Evolutionary conservation across 2,113 vertebrate genomes (phyloP).

Genomic region (Thomomys bottae): DNA sequence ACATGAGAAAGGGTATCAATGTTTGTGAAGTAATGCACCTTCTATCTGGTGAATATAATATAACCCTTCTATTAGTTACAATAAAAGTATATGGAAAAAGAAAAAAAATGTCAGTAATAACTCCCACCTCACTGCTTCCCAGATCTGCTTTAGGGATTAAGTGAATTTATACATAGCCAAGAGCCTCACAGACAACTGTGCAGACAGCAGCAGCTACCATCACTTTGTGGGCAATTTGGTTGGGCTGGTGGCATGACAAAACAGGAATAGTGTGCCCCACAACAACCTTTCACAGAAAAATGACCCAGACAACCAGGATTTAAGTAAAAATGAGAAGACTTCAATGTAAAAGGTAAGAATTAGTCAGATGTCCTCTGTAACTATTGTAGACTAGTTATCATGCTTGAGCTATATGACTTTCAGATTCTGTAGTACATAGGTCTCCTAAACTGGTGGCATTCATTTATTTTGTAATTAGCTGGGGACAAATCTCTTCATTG

Average conservation of each 20-base stretch:
- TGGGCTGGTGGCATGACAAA: not conserved
- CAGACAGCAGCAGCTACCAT: not conserved
- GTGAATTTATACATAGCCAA: not conserved
- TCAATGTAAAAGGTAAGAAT: not conserved
- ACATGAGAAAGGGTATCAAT: no score
- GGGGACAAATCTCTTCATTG: no score
- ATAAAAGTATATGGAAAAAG: no score
- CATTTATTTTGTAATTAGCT: conserved; percentile 14
- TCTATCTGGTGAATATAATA: no score
- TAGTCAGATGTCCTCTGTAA: not conserved
- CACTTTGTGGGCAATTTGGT: not conserved
- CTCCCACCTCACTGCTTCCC: not conserved
- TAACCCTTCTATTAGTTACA: no score
- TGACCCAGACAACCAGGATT: not conserved
- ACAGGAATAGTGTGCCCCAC: not conserved
- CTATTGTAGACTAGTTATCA: conserved; percentile 4
- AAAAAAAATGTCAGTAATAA: not conserved
- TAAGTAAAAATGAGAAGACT: not conserved
- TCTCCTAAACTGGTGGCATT: not conserved
- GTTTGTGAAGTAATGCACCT: no score
- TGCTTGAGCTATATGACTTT: not conserved
- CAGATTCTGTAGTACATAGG: not conserved
- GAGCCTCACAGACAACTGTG: not conserved
- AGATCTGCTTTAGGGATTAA: not conserved
- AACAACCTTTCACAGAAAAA: not conserved